Percentiles rank a stretch among this genome's conserved stretches.
Evolutionary conservation across 2,113 vertebrate genomes (phyloP).

Genomic region (Tretioscincus oriximinensis): DNA sequence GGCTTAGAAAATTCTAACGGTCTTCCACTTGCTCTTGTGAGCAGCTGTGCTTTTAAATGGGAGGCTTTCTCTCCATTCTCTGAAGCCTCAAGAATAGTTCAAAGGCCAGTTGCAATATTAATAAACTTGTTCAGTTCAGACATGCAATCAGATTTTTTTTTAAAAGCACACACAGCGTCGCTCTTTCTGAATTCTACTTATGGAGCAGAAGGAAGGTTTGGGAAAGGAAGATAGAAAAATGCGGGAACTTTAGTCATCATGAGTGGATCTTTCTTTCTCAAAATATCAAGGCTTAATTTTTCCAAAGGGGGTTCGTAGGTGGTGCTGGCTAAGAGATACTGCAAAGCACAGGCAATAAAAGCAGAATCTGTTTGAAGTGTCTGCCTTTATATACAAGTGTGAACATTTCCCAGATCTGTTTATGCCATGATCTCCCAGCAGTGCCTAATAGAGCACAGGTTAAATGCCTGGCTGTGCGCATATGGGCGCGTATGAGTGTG

Average conservation of each 20-base stretch:
- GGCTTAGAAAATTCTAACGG: too few relatives aligned
- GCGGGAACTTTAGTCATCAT: too few relatives aligned
- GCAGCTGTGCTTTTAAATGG: too few relatives aligned
- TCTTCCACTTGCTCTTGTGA: too few relatives aligned
- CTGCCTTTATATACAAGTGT: slow-evolving; percentile 35
- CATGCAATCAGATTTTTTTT: too few relatives aligned
- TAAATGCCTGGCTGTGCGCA: neutral
- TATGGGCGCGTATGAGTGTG: neutral
- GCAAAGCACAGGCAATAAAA: neutral
- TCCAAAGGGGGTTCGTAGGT: slow-evolving; percentile 7
- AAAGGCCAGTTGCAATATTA: too few relatives aligned
- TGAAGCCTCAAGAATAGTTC: too few relatives aligned
- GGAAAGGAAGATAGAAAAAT: too few relatives aligned
- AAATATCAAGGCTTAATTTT: neutral
- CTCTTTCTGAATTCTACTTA: neutral
- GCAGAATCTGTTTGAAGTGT: slow-evolving; percentile 22
- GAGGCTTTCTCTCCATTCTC: too few relatives aligned
- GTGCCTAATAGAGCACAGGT: slow-evolving; percentile 1
- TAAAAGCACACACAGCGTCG: neutral
- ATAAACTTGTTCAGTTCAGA: too few relatives aligned
- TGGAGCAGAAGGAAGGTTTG: too few relatives aligned
- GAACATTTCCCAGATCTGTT: slow-evolving; percentile 19
- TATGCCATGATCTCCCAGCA: neutral
- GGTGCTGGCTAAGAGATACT: neutral
- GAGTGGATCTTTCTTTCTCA: neutral